phyloP scores from a whole-genome alignment of 2,888 invertebrate genomes.

The Polyommatus icarus region DNA sequence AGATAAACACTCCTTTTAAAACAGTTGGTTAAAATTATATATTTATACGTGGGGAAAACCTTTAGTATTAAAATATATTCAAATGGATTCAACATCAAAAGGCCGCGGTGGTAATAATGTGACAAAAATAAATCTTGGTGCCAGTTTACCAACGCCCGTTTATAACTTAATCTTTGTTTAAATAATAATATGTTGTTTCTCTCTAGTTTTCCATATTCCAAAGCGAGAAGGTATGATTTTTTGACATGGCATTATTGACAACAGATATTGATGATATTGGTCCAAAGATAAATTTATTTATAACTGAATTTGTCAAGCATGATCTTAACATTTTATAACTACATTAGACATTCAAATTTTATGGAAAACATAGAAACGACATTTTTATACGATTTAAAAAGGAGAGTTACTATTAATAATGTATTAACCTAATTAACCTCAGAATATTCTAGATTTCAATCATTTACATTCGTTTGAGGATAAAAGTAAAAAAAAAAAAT shows the following conservation, averaged over 20 bases:
- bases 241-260: background rate
- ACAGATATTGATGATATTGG: background rate
- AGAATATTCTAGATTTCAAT: background rate
- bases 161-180: background rate
- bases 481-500: background rate
- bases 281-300: background rate
- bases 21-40: background rate
- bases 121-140: background rate
- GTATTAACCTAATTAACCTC: background rate
- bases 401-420: background rate
- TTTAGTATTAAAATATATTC: background rate
- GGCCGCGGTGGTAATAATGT: background rate
- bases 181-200: background rate
- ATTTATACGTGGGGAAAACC: background rate
- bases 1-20: background rate
- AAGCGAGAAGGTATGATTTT: background rate
- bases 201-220: background rate
- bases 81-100: background rate
- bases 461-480: background rate
- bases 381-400: background rate
- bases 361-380: background rate
- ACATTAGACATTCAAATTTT: background rate
- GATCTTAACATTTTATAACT: background rate
- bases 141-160: background rate
- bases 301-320: background rate